Base-by-base conservation (phyloP, 1,140 invertebrate species). In the Magallana gigas region DNA sequence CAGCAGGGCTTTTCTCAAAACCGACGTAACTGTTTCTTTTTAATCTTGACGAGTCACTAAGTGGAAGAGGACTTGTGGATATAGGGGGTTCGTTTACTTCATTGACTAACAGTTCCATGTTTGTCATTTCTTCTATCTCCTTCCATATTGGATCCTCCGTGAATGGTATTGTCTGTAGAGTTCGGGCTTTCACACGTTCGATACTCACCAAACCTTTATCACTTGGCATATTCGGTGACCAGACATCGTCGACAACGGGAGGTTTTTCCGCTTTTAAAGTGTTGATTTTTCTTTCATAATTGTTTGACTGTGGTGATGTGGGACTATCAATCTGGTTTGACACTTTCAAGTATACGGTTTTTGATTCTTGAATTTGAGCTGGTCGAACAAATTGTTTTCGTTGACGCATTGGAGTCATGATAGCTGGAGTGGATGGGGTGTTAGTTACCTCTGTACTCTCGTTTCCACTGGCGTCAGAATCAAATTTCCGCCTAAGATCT, bases 61-160 rank as follows among this genome's bases (percentile, higher is more conserved):
- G 29, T 8, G 64, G 64, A 71, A 11, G 64, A 1, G 23, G 9
- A 6, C 9, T 9, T 8, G 64, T 9, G 7, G 64, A 71, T 18
- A 23, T 23, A 71, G 64, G 8, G 18, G 64, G 64, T 56, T 82
- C 80, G n/a, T 48, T 57, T 48, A 82, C 5, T 56, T 82, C 80
- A 82, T 57, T 57, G 36, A 82, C 80, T 8, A 88, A 76, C 71
- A 88, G 36, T 76, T 93, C 92, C 87, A 94, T 93, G 16, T 89
- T 92, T 11, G 92, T 93, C 90, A 94, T 91, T 85, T 93, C 92
- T 85, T 94, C 93, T n/a, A 94, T 93, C 85, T 94, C 91, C 84
- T 93, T 93, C 93, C 93, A 94, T 57, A 94, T 92, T 7, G 93
- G 93, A 71, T 94, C 93, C 64, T 94, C 92, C 9, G 92, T 92